Conservation (phyloP, 2,888 invertebrate species). For the Tortricodes alternella region DNA sequence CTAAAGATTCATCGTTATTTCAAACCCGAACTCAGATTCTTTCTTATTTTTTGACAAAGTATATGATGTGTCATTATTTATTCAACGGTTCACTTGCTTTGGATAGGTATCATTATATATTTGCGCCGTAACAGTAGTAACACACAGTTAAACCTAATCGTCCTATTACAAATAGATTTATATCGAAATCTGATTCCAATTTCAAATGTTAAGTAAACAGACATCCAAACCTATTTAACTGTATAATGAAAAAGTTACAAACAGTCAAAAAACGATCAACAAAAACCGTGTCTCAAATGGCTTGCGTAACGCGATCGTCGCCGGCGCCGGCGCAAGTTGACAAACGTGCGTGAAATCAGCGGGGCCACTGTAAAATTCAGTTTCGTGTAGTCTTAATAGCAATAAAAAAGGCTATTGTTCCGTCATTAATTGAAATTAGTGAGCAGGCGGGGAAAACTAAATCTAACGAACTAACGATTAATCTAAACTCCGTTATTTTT, state of each 20-base stretch:
- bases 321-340: conserved; percentile 4
- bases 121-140: no score
- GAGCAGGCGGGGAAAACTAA: background rate
- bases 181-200: background rate
- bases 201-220: conserved; percentile 6
- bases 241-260: conserved; percentile 21
- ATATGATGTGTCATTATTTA: no score
- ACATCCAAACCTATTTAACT: conserved; percentile 18
- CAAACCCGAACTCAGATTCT: no score
- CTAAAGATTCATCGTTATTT: no score
- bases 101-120: no score
- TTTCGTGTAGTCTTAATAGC: conserved; percentile 11
- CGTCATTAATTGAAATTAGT: background rate
- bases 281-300: conserved; percentile 14
- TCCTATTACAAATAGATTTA: conserved; percentile 2
- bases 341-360: conserved; percentile 24
- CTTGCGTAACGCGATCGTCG: conserved; percentile 14
- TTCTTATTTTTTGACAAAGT: no score
- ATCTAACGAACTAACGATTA: no score
- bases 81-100: no score
- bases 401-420: background rate
- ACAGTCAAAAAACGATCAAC: conserved; percentile 3
- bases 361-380: conserved; percentile 12
- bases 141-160: no score
- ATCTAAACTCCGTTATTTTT: no score